Base-by-base conservation (phyloP, 2,888 invertebrate genomes). In the Stictocephala bisonia region DNA sequence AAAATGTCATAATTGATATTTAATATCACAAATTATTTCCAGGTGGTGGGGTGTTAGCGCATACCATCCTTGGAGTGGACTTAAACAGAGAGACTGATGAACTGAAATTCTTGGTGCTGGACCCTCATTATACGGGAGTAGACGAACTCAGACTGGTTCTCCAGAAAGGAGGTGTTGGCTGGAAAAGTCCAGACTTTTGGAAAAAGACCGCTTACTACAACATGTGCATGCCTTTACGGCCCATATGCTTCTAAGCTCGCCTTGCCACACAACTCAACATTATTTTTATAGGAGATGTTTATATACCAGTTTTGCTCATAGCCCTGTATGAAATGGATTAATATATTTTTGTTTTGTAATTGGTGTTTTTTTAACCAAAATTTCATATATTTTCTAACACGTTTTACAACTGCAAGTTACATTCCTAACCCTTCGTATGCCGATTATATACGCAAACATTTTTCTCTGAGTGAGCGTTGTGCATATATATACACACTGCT, bases 1-100 rank as follows among this genome's bases (percentile, higher is more conserved):
- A n/a, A n/a, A n/a, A n/a, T n/a, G n/a, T n/a, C n/a, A n/a, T n/a
- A n/a, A n/a, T n/a, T n/a, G n/a, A n/a, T n/a, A n/a, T n/a, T n/a
- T n/a, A n/a, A n/a, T n/a, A n/a, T n/a, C n/a, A n/a, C n/a, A n/a
- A 41, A 1, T 40, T 51, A 18, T 22, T 41, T 26, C 29, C 81
- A 95, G 96, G 97, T 81, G 99, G 99, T 22, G 99, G 98, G 77
- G 96, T 97, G 40, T 86, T 98, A 80, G 99, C 99, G 0, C 99
- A 99, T 83, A 99, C 99, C 51, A 98, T 99, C 79, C 86, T 99
- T 71, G 99, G 99, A 1, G 91, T 99, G 0, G 94, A 95, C 82
- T 95, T 92, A 82, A 93, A 96, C 83, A 88, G 91, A 50, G 86
- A 87, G 18, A 91, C 92, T 9, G 93, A 93, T 20, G 92, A 94